Evolutionary conservation across 2,797 vertebrate species (phyloP).

Genomic region (Vireo griseus): DNA sequence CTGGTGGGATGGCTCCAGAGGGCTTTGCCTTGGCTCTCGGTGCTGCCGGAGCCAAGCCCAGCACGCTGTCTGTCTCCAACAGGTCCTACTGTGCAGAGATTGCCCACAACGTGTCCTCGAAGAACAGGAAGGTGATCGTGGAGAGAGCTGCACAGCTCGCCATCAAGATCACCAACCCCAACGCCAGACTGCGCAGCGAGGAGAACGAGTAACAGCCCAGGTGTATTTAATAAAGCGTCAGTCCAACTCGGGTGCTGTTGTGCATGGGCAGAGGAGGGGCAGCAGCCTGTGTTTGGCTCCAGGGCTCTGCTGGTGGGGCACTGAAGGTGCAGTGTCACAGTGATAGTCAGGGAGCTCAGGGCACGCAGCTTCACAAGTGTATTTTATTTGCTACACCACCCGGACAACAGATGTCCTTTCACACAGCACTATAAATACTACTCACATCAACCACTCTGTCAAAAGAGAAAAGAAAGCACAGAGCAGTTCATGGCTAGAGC

Average conservation of each 20-base stretch:
- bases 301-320: neutral
- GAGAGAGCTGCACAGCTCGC: slow-evolving; percentile 95
- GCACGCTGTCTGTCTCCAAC: accelerated
- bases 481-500: neutral
- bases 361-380: accelerated
- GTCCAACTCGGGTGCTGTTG: neutral
- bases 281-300: neutral
- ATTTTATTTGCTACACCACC: slow-evolving; percentile 35
- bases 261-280: neutral
- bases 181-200: slow-evolving; percentile 95
- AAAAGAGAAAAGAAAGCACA: neutral
- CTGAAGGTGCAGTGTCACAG: neutral
- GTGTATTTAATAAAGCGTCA: slow-evolving; percentile 83
- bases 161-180: slow-evolving; percentile 97
- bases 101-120: slow-evolving; percentile 97
- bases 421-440: slow-evolving; percentile 13
- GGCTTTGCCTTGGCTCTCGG: neutral
- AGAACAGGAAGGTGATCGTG: slow-evolving; percentile 96
- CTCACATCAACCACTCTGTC: slow-evolving; percentile 1
- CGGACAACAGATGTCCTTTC: neutral
- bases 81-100: slow-evolving; percentile 97
- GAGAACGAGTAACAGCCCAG: slow-evolving; percentile 87
- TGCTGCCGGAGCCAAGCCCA: accelerated
- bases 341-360: neutral
- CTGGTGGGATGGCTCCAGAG: accelerated